Percentiles rank a stretch among this genome's conserved stretches.
These are phyloP conservation scores for Eupleurogrammus muticus DNA, from an alignment of 2,797 vertebrate species.

Conservation along the genomic window DNA sequence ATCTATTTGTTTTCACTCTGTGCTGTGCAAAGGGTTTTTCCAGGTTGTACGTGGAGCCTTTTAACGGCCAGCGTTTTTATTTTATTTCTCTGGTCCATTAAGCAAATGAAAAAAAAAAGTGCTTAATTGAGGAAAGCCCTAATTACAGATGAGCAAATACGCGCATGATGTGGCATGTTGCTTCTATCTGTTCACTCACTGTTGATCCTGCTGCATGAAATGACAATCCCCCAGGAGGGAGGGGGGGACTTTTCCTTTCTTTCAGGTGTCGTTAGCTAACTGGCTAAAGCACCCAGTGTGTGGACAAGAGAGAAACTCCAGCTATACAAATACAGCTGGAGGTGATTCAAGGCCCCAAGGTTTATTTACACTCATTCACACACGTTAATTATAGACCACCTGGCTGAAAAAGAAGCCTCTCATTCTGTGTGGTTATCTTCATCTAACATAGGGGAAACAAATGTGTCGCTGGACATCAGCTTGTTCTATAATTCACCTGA, in stretches of 20 bases:
- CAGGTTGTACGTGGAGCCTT: slow-evolving; percentile 20
- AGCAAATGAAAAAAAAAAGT: slow-evolving; percentile 49
- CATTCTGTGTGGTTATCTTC: slow-evolving; percentile 42
- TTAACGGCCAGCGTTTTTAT: slow-evolving; percentile 11
- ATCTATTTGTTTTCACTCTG: slow-evolving; percentile 1
- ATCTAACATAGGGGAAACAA: background rate
- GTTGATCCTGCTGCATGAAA: slow-evolving; percentile 40
- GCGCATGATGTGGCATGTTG: slow-evolving; percentile 17
- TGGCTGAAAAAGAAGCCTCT: slow-evolving; percentile 71
- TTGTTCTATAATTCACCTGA: slow-evolving; percentile 46
- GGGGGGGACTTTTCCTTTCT: slow-evolving; percentile 35
- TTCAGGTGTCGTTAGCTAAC: slow-evolving; percentile 62
- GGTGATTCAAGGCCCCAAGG: slow-evolving; percentile 71
- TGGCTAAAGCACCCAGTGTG: slow-evolving; percentile 47
- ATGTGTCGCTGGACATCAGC: slow-evolving; percentile 33
- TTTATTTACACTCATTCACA: slow-evolving; percentile 79
- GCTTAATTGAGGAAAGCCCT: slow-evolving; percentile 43
- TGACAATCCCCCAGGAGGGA: slow-evolving; percentile 9
- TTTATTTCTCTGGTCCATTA: slow-evolving; percentile 33
- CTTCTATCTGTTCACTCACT: slow-evolving; percentile 23
- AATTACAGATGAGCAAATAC: slow-evolving; percentile 57
- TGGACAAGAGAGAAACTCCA: slow-evolving; percentile 66
- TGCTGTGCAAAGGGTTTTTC: slow-evolving; percentile 16
- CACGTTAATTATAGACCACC: slow-evolving; percentile 78
- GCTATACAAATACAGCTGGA: slow-evolving; percentile 82